A percentile compares a stretch with the other conserved stretches of the same genome.
Evolutionary conservation across 2,113 vertebrate genomes (phyloP).

Genomic region (Illadopsis cleaveri): DNA sequence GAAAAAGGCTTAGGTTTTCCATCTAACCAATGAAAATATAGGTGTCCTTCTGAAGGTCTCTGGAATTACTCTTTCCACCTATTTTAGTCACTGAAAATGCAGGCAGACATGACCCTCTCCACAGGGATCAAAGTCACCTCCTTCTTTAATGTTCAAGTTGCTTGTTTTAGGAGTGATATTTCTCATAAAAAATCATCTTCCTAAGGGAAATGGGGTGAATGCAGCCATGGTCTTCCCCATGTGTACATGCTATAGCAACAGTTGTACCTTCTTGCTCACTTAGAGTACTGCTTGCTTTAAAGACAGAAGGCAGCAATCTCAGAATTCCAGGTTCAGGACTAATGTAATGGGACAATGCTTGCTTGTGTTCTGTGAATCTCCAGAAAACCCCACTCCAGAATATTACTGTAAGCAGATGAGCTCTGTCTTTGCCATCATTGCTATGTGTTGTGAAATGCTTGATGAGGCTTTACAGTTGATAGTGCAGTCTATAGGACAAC

Average conservation of each 20-base stretch:
- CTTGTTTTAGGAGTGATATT: not conserved
- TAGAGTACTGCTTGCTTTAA: not conserved
- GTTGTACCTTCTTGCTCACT: not conserved
- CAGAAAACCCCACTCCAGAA: not conserved
- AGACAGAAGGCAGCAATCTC: not conserved
- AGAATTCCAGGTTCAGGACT: not conserved
- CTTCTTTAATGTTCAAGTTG: not conserved
- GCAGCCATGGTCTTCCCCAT: not conserved
- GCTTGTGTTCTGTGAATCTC: not conserved
- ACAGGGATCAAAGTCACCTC: not conserved
- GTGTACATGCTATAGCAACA: rapidly evolving
- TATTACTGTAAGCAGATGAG: not conserved
- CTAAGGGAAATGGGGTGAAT: not conserved
- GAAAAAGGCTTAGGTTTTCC: not conserved
- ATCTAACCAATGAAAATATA: not conserved
- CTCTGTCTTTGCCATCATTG: not conserved
- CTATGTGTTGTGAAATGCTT: not conserved
- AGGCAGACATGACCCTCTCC: not conserved
- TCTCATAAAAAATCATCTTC: not conserved
- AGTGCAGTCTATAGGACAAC: rapidly evolving
- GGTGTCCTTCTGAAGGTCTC: not conserved
- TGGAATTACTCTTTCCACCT: not conserved
- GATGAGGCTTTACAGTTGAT: not conserved
- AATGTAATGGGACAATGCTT: rapidly evolving
- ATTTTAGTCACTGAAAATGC: not conserved